phyloP scores from a whole-genome alignment of 2,888 invertebrate genomes.

The Noctua janthe region DNA sequence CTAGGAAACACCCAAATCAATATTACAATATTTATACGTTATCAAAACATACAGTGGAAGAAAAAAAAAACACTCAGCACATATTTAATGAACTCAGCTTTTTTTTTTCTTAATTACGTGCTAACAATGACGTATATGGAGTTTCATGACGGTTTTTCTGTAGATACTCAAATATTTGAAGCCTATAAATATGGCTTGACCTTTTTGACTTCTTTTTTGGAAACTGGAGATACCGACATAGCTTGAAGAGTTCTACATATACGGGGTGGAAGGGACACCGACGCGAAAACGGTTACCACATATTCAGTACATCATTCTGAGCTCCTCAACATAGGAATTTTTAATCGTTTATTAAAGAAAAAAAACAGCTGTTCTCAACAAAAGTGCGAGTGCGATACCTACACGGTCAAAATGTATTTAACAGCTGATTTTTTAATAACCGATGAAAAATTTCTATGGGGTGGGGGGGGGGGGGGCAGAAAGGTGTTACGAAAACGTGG shows the following conservation, averaged over 20 bases:
- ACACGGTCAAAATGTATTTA: too few relatives aligned
- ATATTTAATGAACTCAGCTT: not conserved
- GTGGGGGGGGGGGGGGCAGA: too few relatives aligned
- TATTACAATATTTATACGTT: conserved; percentile 15
- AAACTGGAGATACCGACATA: not conserved
- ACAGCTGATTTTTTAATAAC: too few relatives aligned
- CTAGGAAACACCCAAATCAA: conserved; percentile 28
- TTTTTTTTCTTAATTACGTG: conserved; percentile 15
- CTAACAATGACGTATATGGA: conserved; percentile 9
- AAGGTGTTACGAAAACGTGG: too few relatives aligned
- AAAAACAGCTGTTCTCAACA: too few relatives aligned
- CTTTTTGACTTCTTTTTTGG: not conserved
- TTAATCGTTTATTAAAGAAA: too few relatives aligned
- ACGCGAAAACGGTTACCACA: too few relatives aligned
- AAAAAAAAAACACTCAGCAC: not conserved
- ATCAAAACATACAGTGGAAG: conserved; percentile 27
- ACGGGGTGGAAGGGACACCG: too few relatives aligned
- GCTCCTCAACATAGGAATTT: too few relatives aligned
- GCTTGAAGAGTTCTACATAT: not conserved
- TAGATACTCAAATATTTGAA: conserved; percentile 13
- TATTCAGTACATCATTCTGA: too few relatives aligned
- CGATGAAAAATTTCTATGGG: too few relatives aligned
- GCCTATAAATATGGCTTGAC: not conserved
- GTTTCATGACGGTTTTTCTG: conserved; percentile 34
- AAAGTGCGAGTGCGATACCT: too few relatives aligned